Conservation (phyloP, 2,888 invertebrate species). For the Ganaspis brasiliensis region DNA sequence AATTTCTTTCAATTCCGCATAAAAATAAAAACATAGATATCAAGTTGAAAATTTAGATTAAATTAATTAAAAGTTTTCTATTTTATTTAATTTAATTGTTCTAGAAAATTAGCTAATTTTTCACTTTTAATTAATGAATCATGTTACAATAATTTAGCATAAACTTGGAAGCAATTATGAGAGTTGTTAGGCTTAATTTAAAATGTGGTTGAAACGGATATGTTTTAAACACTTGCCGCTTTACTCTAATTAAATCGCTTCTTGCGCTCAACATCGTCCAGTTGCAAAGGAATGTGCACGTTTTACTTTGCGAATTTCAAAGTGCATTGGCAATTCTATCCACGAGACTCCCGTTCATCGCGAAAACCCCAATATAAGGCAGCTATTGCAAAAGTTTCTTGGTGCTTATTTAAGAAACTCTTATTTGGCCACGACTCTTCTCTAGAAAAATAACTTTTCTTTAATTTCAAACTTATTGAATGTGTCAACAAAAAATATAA, state of each 20-base stretch:
- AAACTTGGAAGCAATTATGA: background rate
- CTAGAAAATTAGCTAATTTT: too few species aligned
- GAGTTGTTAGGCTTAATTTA: conserved; percentile 1
- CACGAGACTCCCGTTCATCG: conserved; percentile 40
- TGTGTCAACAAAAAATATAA: background rate
- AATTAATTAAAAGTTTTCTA: too few species aligned
- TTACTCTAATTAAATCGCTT: conserved; percentile 25
- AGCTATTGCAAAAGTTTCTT: conserved; percentile 41
- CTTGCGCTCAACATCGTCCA: conserved; percentile 22
- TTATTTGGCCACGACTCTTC: conserved; percentile 4
- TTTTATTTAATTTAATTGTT: too few species aligned
- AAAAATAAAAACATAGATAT: too few species aligned
- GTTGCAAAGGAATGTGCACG: conserved; percentile 32
- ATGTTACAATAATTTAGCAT: background rate
- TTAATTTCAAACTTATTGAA: background rate
- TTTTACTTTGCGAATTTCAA: conserved; percentile 41
- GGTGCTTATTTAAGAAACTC: conserved; percentile 23
- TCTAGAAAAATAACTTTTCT: conserved; percentile 14
- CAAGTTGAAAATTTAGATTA: too few species aligned
- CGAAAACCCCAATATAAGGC: conserved; percentile 17
- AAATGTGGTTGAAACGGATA: background rate
- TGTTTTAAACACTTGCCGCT: conserved; percentile 5
- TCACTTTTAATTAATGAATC: background rate
- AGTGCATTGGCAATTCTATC: conserved; percentile 38
- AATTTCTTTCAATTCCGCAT: too few species aligned